These are phyloP conservation scores for Ichneumon xanthorius DNA, from an alignment of 2,888 invertebrate genomes.

Conservation along the genomic window DNA sequence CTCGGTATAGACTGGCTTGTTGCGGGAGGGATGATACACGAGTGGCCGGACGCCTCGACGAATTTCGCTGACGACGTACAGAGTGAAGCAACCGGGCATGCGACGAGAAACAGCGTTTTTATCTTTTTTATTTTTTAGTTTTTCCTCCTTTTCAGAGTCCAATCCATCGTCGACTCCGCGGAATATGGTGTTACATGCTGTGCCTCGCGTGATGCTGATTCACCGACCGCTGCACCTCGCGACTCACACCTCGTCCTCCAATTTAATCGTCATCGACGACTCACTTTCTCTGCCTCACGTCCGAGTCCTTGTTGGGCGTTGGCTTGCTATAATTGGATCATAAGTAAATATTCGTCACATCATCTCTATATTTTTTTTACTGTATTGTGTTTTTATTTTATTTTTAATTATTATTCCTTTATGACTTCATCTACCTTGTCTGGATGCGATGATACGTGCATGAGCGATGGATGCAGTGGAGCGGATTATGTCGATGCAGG, in stretches of 20 bases:
- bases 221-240: constrained; percentile 40
- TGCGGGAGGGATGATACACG: constrained; percentile 1
- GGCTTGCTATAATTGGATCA: constrained; percentile 79
- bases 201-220: constrained; percentile 19
- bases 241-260: constrained; percentile 48
- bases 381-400: not conserved
- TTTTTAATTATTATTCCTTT: not conserved
- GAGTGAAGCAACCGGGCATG: constrained; percentile 30
- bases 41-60: constrained; percentile 26
- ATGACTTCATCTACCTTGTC: constrained; percentile 2
- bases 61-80: constrained; percentile 29
- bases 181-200: constrained; percentile 30
- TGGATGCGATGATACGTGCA: constrained; percentile 15
- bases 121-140: not conserved
- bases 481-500: not conserved
- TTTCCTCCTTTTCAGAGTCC: not conserved
- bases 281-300: constrained; percentile 84
- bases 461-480: not conserved
- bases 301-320: constrained; percentile 83
- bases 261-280: constrained; percentile 58
- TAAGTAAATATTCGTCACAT: constrained; percentile 49
- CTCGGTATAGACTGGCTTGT: constrained; percentile 9
- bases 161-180: not conserved
- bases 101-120: constrained; percentile 1
- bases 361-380: constrained; percentile 5